Base-by-base conservation (phyloP, 2,888 invertebrate genomes). In the Calliphora vomitoria region DNA sequence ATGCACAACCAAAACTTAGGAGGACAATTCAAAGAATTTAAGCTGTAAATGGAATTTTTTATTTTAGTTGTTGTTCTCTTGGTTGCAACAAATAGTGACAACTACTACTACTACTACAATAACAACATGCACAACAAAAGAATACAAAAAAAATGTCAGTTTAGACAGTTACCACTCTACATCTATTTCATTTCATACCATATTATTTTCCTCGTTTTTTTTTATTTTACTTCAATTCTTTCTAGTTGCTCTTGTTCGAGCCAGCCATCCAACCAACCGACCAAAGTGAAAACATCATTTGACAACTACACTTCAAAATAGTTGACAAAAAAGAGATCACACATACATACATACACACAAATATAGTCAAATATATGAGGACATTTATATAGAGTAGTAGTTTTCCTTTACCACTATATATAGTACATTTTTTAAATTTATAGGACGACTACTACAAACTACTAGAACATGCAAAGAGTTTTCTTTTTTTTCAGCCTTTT, bases 241-340 rank as follows among this genome's bases (percentile, higher is more conserved):
- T 82, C 18, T 25, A 82, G 13, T 11, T 60, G 38, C 50, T 20
- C 64, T 76, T 69, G 47, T 75, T 75, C 35, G 35, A 68, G 58
- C n/a, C 44, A 31, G 44, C 53, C 58, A 58, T 4, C 20, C 58
- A 79, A 47, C 47, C 25, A 66, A 71, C 62, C 31, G 38, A 31
- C 72, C 62, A 69, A 74, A 74, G 44, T 68, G 79, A 79, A 55
- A 83, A 83, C 82, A 75, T 55, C 58, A 80, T 75, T 75, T 86
- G 86, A 86, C 82, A 83, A 75, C 79, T 64, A 18, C 66, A 86
- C 82, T 82, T 82, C 74, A 79, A 82, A 82, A 79, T 79, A n/a
- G 64, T 82, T 47, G 53, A 31, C 58, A 60, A 60, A 66, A 55
- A 76, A 62, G 20, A 75, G 58, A 41, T 64, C 58, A 71, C 25